Percentiles rank a stretch among this genome's conserved stretches.
Conservation (phyloP, 2,113 vertebrate species). For the Ceyx cyanopectus region DNA sequence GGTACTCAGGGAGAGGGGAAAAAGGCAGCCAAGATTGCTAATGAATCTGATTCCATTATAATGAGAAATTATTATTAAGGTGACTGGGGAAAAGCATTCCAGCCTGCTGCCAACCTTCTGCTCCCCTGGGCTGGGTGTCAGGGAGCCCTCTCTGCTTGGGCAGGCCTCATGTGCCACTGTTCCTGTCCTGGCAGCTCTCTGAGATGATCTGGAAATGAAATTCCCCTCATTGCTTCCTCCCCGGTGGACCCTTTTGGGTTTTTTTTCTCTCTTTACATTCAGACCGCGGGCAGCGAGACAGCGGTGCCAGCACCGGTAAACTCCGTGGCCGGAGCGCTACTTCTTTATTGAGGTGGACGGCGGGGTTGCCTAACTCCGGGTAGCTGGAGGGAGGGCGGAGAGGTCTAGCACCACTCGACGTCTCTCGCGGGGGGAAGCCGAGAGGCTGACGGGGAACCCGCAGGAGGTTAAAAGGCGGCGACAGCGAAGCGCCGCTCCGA, state of each 20-base stretch:
- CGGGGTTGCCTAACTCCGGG: too few relatives aligned
- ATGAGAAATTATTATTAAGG: neutral
- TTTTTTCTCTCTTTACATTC: neutral
- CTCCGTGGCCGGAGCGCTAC: too few relatives aligned
- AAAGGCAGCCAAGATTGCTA: neutral
- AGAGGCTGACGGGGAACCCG: too few relatives aligned
- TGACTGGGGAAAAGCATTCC: neutral
- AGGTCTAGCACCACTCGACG: too few relatives aligned
- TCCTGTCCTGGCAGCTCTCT: neutral
- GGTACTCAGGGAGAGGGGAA: neutral
- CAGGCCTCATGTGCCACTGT: accelerated
- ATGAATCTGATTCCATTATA: neutral
- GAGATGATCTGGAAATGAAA: neutral
- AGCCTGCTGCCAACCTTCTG: neutral
- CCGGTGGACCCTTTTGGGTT: neutral
- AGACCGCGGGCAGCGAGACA: too few relatives aligned
- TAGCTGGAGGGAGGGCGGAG: too few relatives aligned
- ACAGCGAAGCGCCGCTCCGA: too few relatives aligned
- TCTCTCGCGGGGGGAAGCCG: too few relatives aligned
- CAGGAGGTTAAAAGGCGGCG: too few relatives aligned
- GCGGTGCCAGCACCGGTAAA: too few relatives aligned
- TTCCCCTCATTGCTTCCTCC: neutral
- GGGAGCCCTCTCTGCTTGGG: neutral
- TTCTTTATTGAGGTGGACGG: too few relatives aligned
- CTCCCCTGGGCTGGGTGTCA: neutral